Conservation (phyloP, 2,888 invertebrate genomes). For the Pterostichus niger region DNA sequence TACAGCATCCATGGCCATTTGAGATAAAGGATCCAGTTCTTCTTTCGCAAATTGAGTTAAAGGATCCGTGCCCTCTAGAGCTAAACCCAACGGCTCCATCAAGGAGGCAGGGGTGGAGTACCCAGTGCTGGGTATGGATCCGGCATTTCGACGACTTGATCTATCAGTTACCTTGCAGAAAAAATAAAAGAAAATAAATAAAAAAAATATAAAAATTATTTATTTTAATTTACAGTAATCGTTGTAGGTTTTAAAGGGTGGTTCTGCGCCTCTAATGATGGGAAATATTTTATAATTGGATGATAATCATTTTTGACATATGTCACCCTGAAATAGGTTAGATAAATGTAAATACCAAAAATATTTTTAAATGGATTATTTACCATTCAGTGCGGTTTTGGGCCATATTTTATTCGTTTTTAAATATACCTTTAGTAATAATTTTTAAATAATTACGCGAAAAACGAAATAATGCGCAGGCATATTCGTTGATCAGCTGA, state of each 20-base stretch:
- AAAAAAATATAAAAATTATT: conserved; percentile 66
- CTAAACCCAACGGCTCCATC: conserved; percentile 79
- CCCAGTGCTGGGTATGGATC: conserved; percentile 78
- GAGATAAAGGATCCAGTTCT: conserved; percentile 83
- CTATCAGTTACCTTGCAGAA: conserved; percentile 79
- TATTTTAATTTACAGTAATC: conserved; percentile 74
- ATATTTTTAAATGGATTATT: conserved; percentile 7
- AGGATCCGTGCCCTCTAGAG: conserved; percentile 87
- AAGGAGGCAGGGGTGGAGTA: conserved; percentile 76
- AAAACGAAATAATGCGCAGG: neutral
- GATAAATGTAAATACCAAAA: conserved; percentile 14
- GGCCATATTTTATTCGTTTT: conserved; percentile 67
- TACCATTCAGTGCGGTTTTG: conserved; percentile 70
- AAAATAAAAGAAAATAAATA: neutral
- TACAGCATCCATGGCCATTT: conserved; percentile 77
- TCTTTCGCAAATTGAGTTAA: conserved; percentile 84
- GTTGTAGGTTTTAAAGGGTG: conserved; percentile 81
- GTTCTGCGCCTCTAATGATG: conserved; percentile 76
- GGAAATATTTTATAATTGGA: conserved; percentile 53
- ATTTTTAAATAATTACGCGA: neutral
- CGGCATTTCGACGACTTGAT: conserved; percentile 77
- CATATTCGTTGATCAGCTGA: neutral
- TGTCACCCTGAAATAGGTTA: conserved; percentile 70
- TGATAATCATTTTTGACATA: conserved; percentile 68
- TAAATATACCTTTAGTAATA: neutral